Percentiles rank a stretch among this genome's conserved stretches.
phyloP scores from a whole-genome alignment of 2,888 invertebrate genomes.

The Odontothrips loti region DNA sequence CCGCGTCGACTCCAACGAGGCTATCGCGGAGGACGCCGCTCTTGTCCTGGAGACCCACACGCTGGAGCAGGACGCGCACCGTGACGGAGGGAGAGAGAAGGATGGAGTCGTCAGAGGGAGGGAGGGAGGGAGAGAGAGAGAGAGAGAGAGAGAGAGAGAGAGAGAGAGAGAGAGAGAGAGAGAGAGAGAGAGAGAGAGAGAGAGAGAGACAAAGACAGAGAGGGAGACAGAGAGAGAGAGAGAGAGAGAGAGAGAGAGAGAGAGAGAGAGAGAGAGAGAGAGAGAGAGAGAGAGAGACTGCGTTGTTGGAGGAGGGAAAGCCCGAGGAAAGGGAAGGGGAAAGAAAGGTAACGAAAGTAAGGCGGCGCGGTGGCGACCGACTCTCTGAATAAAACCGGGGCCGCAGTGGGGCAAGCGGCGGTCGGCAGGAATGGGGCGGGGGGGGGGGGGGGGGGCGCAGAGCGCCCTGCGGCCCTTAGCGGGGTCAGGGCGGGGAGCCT shows the following conservation, averaged over 20 bases:
- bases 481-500: not conserved
- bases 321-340: not conserved
- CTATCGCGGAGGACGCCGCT: not conserved
- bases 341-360: slow-evolving; percentile 13
- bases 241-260: not conserved
- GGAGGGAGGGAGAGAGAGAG: not conserved
- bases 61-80: not conserved
- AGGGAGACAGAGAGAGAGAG: not conserved
- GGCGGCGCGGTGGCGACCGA: not conserved
- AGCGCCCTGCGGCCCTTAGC: not conserved
- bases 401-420: not conserved
- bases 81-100: not conserved
- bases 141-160: not conserved
- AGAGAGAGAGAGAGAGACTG: not conserved
- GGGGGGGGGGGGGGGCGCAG: not conserved
- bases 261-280: not conserved
- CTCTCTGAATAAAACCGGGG: slow-evolving; percentile 1
- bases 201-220: not conserved
- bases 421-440: not conserved
- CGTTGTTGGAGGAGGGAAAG: not conserved
- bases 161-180: not conserved
- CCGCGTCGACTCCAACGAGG: not conserved
- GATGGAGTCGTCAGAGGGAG: not conserved
- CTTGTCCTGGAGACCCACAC: not conserved
- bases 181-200: not conserved